Conservation (phyloP, 2,888 invertebrate species). For the Drosophila trichaetosa region DNA sequence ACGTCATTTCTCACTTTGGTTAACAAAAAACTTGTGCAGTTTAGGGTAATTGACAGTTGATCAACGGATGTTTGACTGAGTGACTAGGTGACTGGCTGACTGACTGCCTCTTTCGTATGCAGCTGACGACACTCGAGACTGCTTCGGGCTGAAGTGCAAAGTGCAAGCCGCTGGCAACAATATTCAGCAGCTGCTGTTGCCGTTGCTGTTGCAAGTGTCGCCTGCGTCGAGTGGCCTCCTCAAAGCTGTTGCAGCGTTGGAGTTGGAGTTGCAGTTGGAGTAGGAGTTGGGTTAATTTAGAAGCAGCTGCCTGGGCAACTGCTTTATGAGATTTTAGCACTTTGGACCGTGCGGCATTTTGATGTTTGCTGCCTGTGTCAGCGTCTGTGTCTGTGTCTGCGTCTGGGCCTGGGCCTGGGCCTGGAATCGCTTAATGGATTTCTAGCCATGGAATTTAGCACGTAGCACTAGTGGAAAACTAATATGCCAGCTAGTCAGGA, state of each 20-base stretch:
- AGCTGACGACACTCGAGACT: conserved; percentile 61
- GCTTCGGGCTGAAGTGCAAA: conserved; percentile 71
- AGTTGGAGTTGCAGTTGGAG: conserved; percentile 3
- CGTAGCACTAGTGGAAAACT: conserved; percentile 71
- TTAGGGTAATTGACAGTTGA: conserved; percentile 25
- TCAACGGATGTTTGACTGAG: not conserved
- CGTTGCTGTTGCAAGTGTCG: conserved; percentile 53
- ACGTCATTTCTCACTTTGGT: not conserved
- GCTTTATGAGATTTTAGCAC: conserved; percentile 77
- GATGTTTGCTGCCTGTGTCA: conserved; percentile 28
- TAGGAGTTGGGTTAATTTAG: conserved; percentile 68
- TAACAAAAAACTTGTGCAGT: too few species aligned
- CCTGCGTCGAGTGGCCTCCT: conserved; percentile 61
- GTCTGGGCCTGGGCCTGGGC: not conserved
- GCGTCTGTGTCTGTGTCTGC: conserved; percentile 9
- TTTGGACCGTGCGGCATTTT: conserved; percentile 50
- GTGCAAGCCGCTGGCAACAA: conserved; percentile 64
- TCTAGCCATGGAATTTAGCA: conserved; percentile 74
- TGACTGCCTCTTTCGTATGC: conserved; percentile 33
- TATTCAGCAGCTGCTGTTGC: conserved; percentile 52
- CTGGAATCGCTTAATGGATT: conserved; percentile 68
- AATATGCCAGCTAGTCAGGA: conserved; percentile 55
- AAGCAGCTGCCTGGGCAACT: conserved; percentile 63
- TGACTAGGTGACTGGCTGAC: not conserved
- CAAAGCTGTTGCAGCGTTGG: conserved; percentile 34